Percentiles rank a stretch among this genome's conserved stretches.
Evolutionary conservation across 92 coral and sea anemone genomes (phyloP).

Genomic region (Epizoanthus stellaris): DNA sequence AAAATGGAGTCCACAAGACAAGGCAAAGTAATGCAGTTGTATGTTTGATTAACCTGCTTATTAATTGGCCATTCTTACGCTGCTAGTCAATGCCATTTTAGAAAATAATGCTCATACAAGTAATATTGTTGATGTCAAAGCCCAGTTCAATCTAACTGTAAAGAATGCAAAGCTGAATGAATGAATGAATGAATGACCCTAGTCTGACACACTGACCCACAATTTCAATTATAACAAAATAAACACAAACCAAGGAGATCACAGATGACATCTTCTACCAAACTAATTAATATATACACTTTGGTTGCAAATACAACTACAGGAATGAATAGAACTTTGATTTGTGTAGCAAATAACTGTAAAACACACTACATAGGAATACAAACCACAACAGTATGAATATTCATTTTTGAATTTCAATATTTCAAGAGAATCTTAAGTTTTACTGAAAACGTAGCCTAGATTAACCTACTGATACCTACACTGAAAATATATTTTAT

Average conservation of each 20-base stretch:
- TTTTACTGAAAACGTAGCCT: background rate
- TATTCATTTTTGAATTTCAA: background rate
- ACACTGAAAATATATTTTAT: background rate
- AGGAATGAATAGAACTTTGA: background rate
- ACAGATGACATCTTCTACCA: background rate
- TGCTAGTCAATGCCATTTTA: background rate
- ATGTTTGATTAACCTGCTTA: background rate
- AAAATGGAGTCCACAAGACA: background rate
- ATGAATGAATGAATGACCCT: background rate
- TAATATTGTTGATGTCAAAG: constrained; percentile 1
- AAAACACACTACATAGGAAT: background rate
- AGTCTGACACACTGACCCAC: background rate
- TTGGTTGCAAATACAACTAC: background rate
- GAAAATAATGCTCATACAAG: background rate
- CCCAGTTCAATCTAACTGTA: constrained; percentile 10
- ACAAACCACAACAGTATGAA: background rate
- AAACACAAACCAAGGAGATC: background rate
- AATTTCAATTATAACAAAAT: background rate
- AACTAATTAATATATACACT: background rate
- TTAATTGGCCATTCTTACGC: background rate
- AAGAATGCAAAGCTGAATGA: background rate
- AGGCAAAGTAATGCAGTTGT: background rate
- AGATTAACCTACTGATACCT: too few species aligned
- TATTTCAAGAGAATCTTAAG: background rate
- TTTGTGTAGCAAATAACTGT: background rate